These are phyloP conservation scores for Seira ritae DNA, from an alignment of 2,888 invertebrate species.

Conservation along the genomic window DNA sequence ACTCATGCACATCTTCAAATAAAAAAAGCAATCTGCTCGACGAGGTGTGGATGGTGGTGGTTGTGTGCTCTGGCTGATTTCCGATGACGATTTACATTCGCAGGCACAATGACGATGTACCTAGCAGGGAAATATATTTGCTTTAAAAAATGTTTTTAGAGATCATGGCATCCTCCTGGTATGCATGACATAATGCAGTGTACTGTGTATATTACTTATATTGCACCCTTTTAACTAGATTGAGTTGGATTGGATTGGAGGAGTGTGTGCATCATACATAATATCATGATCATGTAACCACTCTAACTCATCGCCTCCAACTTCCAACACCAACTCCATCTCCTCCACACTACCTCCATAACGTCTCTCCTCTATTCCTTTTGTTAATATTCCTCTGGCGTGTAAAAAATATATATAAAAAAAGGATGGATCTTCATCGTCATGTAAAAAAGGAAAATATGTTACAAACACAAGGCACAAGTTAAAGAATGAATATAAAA, in stretches of 20 bases:
- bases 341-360: too few species aligned
- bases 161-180: too few species aligned
- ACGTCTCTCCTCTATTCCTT: not conserved
- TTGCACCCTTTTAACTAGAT: slow-evolving; percentile 35
- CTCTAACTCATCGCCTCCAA: slow-evolving; percentile 11
- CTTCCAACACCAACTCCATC: not conserved
- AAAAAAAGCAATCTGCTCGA: too few species aligned
- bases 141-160: too few species aligned
- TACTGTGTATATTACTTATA: too few species aligned
- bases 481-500: slow-evolving; percentile 28
- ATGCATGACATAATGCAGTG: too few species aligned
- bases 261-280: not conserved
- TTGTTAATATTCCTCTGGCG: not conserved
- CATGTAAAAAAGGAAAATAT: slow-evolving; percentile 26
- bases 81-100: too few species aligned
- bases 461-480: slow-evolving; percentile 14
- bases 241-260: slow-evolving; percentile 6
- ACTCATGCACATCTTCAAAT: too few species aligned
- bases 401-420: not conserved
- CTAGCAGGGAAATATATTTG: too few species aligned
- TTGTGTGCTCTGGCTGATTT: too few species aligned
- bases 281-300: not conserved
- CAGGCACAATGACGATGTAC: too few species aligned
- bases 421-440: not conserved
- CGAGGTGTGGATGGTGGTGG: too few species aligned